Conservation (phyloP, 2,888 invertebrate species). For the Lissonota sp. region DNA sequence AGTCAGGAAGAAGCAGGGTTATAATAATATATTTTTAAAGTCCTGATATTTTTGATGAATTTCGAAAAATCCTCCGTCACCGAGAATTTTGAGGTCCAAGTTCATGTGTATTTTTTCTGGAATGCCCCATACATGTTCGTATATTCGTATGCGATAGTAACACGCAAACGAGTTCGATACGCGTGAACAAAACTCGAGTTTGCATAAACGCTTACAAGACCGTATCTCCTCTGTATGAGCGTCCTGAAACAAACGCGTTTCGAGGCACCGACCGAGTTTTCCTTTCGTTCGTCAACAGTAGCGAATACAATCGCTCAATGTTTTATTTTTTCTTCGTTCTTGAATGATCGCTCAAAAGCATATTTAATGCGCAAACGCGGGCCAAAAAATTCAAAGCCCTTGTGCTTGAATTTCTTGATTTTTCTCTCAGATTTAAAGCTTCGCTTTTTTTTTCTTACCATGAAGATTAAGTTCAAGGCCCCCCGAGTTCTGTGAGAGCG, state of each 20-base stretch:
- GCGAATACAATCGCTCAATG: not conserved
- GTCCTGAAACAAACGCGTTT: not conserved
- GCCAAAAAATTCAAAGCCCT: not conserved
- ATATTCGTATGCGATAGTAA: not conserved
- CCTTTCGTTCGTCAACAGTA: conserved; percentile 27
- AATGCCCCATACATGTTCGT: not conserved
- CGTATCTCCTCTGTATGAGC: conserved; percentile 30
- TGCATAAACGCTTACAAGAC: conserved; percentile 30
- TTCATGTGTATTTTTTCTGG: not conserved
- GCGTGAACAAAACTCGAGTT: conserved; percentile 14
- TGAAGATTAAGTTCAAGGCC: conserved; percentile 70
- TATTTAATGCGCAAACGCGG: not conserved
- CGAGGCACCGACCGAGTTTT: conserved; percentile 12
- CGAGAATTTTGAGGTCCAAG: no score
- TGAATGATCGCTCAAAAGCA: conserved; percentile 3
- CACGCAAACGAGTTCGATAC: conserved; percentile 3
- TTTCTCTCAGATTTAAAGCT: not conserved
- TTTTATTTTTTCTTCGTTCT: conserved; percentile 5
- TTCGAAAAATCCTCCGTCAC: no score
- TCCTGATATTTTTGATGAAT: no score
- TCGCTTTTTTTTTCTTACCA: not conserved
- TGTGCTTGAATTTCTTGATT: not conserved
- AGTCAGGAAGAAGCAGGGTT: no score
- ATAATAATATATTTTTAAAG: no score
- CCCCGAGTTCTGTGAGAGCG: conserved; percentile 31